Evolutionary conservation across 92 coral and sea anemone genomes (phyloP), one percentile per base, ranked within the genome.

Genomic region (Hydrozoanthus gracilis): DNA sequence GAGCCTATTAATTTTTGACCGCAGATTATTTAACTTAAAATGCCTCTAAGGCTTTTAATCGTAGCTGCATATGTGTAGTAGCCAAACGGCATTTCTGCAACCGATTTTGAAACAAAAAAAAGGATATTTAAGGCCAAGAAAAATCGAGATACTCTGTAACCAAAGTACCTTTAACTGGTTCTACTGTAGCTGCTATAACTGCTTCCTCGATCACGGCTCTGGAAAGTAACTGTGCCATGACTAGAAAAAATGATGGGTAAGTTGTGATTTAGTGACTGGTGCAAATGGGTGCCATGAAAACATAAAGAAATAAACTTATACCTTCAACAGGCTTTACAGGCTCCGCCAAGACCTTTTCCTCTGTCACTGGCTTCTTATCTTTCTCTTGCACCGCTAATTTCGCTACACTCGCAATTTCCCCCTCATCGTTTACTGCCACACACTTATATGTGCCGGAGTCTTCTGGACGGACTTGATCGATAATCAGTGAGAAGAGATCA

Each of bases 401-500:
- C 51, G 90, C 96, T 61, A 68, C 71, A 77, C 92, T 90, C 1
- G 88, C 77, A 20, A 71, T 88, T 20, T 96, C 93, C 4, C 89
- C 95, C 3, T 83, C 88, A 47, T 95, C 93, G 73, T 90, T 92
- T 39, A 68, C 83, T 20, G 95, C 96, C 3, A 89, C 70, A 49
- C 98, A 95, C 60, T 88, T 90, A 88, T 96, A 96, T 55, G 73
- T 78, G 18, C 98, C 99, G 4, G 93, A 74, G 84, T 96, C 98
- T 70, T 88, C 88, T 45, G 93, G 93, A 48, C 86, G 83, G 16
- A 72, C 84, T 12, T 92, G 84, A 60, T 93, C 92, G 17, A 96
- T 95, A 60, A 92, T 90, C 90, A 96, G 39, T 12, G 99, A 88
- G 77, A 90, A 96, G 5, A 92, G 92, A 16, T 94, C 95, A 18